Base-by-base conservation (phyloP, 2,888 invertebrate species). In the Alloplasta piceator region DNA sequence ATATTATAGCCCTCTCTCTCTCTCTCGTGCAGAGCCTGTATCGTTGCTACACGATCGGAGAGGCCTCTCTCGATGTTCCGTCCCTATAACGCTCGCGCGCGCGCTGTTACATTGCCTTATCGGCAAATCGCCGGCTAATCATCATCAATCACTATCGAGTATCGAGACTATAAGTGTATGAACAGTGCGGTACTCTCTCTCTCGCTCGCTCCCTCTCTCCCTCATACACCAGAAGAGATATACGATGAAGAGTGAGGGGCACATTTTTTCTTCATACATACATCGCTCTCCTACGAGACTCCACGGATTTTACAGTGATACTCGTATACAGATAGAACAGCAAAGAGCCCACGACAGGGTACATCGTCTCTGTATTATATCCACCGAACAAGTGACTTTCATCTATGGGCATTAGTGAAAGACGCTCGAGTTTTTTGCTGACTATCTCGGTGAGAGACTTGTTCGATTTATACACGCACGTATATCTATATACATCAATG, bases 131-230 rank as follows among this genome's bases (percentile, higher is more conserved):
- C 83, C 85, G 87, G 88, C 91, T 91, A 91, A 91, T 91, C 90
- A 91, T 91, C 91, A 91, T 91, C 91, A 91, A 91, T 91, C 91
- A 91, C 89, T 87, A 89, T 89, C 87, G 86, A 85, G 87, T 85
- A 87, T 89, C 86, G 85, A 82, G 83, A 74, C 74, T 82, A 83
- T 85, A 82, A 82, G 80, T 81, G 79, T 80, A 78, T 81, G 78
- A 67, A 77, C 71, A 75, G 73, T 85, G 38, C 12, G 38, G 58
- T 58, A 14, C 56, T 16, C 5, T 26, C 36, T 36, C 12, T 63
- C 39, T 43, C 26, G 26, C 26, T 26, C 26, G 1, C 26, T 26
- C 26, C 26, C 26, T 26, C 63, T 52, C 48, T 63, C 26, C 46
- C 66, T 50, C 58, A 36, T 61, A 63, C 56, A 56, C 39, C 48